A percentile compares a stretch with the other conserved stretches of the same genome.
phyloP scores from a whole-genome alignment of 2,113 vertebrate species.

The Trogon melanurus region DNA sequence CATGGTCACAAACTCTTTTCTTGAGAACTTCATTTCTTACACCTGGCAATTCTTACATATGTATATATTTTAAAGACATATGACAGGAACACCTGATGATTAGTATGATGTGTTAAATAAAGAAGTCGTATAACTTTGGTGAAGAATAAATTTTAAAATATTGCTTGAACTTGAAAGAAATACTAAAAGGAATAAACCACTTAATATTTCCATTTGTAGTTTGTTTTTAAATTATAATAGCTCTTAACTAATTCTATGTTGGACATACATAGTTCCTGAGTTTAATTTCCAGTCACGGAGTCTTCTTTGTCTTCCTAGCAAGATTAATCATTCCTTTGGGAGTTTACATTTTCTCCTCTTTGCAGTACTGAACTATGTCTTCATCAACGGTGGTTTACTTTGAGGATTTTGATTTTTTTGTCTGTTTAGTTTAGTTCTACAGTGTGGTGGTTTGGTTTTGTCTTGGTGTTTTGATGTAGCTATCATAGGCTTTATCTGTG shows the following conservation, averaged over 20 bases:
- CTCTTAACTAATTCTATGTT: background rate
- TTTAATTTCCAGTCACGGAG: background rate
- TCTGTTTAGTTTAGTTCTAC: too few relatives aligned
- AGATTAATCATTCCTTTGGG: background rate
- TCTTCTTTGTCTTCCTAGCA: background rate
- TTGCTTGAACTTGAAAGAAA: background rate
- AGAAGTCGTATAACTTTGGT: background rate
- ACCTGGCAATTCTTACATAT: background rate
- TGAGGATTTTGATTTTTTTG: background rate
- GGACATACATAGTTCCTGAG: background rate
- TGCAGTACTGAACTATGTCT: background rate
- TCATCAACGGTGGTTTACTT: background rate
- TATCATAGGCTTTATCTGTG: background rate
- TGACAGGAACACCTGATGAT: background rate
- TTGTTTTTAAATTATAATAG: background rate
- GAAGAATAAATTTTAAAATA: background rate
- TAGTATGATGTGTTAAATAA: background rate
- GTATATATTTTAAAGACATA: background rate
- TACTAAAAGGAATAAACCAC: background rate
- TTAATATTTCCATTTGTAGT: background rate
- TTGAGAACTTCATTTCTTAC: background rate
- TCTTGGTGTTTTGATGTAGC: background rate
- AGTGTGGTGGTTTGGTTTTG: too few relatives aligned
- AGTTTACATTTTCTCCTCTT: background rate
- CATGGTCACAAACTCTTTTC: background rate